phyloP scores from a whole-genome alignment of 2,888 invertebrate genomes.

The Disparrhopalites patrizii region DNA sequence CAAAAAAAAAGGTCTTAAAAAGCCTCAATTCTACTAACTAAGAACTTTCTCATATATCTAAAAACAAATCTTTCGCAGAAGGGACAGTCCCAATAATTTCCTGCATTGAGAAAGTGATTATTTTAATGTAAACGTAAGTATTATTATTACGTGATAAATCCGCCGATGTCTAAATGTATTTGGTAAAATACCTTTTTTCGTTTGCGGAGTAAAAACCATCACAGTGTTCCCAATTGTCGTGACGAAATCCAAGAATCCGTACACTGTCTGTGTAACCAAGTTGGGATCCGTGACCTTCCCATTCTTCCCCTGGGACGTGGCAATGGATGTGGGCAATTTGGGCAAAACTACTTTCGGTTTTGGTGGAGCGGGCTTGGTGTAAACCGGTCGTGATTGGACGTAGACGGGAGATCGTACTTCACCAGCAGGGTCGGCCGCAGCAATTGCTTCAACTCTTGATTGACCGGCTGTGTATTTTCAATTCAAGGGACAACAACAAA shows the following conservation, averaged over 20 bases:
- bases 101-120: too few species aligned
- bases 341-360: conserved; percentile 42
- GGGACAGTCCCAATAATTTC: too few species aligned
- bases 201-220: conserved; percentile 90
- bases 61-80: too few species aligned
- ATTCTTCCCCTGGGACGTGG: conserved; percentile 1
- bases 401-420: conserved; percentile 43
- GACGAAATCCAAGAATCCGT: conserved; percentile 88
- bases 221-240: conserved; percentile 91
- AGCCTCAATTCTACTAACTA: too few species aligned
- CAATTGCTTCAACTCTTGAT: conserved; percentile 22
- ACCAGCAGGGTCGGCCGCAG: conserved; percentile 33
- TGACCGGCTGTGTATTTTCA: conserved; percentile 5
- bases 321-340: conserved; percentile 19
- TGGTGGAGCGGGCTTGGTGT: conserved; percentile 49
- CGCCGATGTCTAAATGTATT: too few species aligned
- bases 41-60: too few species aligned
- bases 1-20: too few species aligned
- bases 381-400: conserved; percentile 50
- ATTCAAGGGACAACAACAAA: background rate
- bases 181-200: conserved; percentile 44
- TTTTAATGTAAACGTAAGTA: too few species aligned
- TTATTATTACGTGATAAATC: too few species aligned
- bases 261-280: conserved; percentile 81
- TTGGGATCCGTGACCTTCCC: conserved; percentile 35